Evolutionary conservation across 2,888 invertebrate genomes (phyloP), one percentile per base, ranked within the genome.

Genomic region (Volucella inanis): DNA sequence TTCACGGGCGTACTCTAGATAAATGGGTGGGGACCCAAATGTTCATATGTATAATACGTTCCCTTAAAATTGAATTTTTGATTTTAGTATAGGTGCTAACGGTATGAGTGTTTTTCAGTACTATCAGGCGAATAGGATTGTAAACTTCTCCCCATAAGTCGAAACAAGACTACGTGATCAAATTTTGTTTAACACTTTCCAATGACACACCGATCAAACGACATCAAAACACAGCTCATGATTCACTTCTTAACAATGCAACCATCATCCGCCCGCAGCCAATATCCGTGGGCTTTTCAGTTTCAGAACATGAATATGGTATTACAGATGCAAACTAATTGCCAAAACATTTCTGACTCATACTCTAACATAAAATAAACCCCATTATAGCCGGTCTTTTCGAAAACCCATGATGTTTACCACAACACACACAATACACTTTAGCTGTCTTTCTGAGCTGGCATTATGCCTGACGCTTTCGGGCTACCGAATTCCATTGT

Each of bases 401-500:
- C 22, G 12, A 67, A 47, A 62, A 52, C 10, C 45, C 31, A 67
- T 67, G 72, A 65, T 52, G 65, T 67, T 67, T 38, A 15, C 38
- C 49, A 47, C 55, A 41, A 31, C 31, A 31, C 31, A 31, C 18
- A 22, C 18, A 22, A 22, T 22, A 22, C 18, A 22, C 49, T 52
- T 18, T 47, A 50, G 9, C 52, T 47, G 39, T 52, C 52, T n/a
- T 15, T 14, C n/a, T 41, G 2, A 59, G 8, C 31, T 61, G 61
- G 61, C 45, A 22, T 55, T 52, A 38, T 18, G 50, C 57, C 65
- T 31, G 12, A 59, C 52, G 68, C 67, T 38, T 39, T 14, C 6
- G 72, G 71, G 43, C 68, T 70, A 83, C 78, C 68, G 83, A 68
- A 83, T 72, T 78, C 83, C 64, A 83, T 83, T 83, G 83, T 83